Evolutionary conservation across 1,140 invertebrate species (phyloP), one percentile per base, ranked within the genome.

Genomic region (Pantala flavescens): DNA sequence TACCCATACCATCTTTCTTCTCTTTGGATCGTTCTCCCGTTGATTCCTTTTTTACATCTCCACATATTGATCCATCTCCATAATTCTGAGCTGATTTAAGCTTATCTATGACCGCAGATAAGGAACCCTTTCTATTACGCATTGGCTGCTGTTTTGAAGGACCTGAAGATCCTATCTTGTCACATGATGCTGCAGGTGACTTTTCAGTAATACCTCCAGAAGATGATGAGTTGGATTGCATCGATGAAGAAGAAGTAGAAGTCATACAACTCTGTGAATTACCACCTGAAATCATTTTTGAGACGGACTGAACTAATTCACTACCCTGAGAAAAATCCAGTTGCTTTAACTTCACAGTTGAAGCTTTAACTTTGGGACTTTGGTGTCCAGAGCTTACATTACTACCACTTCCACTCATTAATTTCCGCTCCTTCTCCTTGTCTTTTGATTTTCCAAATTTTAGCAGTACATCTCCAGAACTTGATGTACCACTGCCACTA

Each of bases 71-170:
- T 5, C 49, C 49, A 63, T 63, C 49, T 63, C 49, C 49, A 63
- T 63, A 63, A 21, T 21, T 72, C 16, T 91, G 90, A 24, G 90
- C 90, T 24, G 87, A 90, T 80, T 91, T 91, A 12, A 96, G 80
- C 80, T 95, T 95, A 79, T 95, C 93, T 74, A 95, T 92, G 0
- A 96, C 91, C 0, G 93, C 93, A 75, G 89, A 92, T 5, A 95
- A 83, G 0, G 91, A 93, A 70, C 90, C 88, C 81, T 94, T 94
- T 72, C 90, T 85, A 79, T 90, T 90, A 24, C 88, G 82, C 74
- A 87, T 84, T 79, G 87, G 77, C 71, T 63, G 71, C 49, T 63
- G 49, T 63, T 63, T 63, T 3, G 49, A 63, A 28, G 86, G 85
- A 2, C 85, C 84, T 21, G 85, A 74, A 24, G 76, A 77, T 71